phyloP scores from a whole-genome alignment of 1,140 invertebrate species.

The Geopemphigus sp. region DNA sequence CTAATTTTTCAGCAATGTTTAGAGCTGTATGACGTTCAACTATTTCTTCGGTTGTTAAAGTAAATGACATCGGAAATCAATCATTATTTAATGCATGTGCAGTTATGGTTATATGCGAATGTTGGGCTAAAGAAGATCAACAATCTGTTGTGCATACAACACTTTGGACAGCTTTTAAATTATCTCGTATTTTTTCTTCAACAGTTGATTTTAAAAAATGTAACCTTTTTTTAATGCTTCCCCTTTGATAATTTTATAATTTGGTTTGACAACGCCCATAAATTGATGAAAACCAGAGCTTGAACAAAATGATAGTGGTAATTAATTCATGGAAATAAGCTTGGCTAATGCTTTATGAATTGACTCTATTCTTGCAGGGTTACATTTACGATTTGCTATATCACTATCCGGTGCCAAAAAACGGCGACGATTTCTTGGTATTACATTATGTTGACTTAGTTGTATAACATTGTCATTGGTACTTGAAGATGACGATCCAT shows the following conservation, averaged over 20 bases:
- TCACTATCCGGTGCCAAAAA: neutral
- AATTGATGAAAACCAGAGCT: neutral
- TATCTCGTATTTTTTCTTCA: neutral
- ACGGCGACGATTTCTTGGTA: neutral
- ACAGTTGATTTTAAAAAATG: neutral
- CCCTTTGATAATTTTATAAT: neutral
- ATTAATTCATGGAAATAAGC: neutral
- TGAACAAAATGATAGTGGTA: neutral
- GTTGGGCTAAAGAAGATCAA: neutral
- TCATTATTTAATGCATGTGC: neutral
- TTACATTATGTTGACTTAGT: conserved; percentile 1
- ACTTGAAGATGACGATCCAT: neutral
- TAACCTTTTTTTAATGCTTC: neutral
- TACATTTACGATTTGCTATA: neutral
- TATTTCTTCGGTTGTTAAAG: neutral
- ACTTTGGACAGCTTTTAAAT: neutral
- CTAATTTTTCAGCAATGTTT: no score
- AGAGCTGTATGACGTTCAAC: neutral
- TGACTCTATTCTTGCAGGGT: neutral
- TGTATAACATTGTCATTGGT: neutral
- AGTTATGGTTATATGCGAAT: neutral
- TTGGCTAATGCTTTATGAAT: neutral
- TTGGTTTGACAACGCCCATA: neutral
- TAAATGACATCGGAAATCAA: neutral
- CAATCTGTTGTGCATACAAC: neutral